Base-by-base conservation (phyloP, 1,140 invertebrate species). In the Apis mellifera region DNA sequence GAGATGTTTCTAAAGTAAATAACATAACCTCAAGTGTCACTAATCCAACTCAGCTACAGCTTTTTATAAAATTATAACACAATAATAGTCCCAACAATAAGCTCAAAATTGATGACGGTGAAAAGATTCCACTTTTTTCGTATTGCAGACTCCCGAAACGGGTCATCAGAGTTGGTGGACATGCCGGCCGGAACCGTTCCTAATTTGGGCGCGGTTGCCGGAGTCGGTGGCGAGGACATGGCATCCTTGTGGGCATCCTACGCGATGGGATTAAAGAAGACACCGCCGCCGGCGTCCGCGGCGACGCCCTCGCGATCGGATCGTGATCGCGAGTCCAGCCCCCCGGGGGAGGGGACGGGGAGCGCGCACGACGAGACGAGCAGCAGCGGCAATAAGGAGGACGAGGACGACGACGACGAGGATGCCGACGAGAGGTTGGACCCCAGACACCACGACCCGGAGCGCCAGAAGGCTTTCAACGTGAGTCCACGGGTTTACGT, bases 381-480 rank as follows among this genome's bases (percentile, higher is more conserved):
- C 83, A 98, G 97, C 82, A 97, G 97, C 80, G 97, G 97, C 19
- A 96, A 97, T 88, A 98, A 98, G 83, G 98, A 99, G 91, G 98
- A 99, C 89, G 97, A 98, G 84, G 98, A 99, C 90, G 98, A 99
- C 88, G 98, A 98, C 83, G 97, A 97, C 86, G 98, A 99, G 90
- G 98, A 99, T 90, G 97, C 96, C 75, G 97, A 98, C 88, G 98
- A 99, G 90, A 96, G 98, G 92, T 95, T 98, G 72, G 97, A 98
- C 90, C 95, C 97, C 64, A 96, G 98, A 86, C 96, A 97, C 91
- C 97, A 98, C 91, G 98, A 99, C 94, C 98, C 98, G 0, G 98
- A 99, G 94, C 96, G 98, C 92, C 96, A 99, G 66, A 99, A 99
- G 94, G 98, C 98, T 73, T 99, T 99, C 93, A 99, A 99, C 95